These are phyloP conservation scores for Nomada fucata DNA, from an alignment of 2,888 invertebrate genomes.

Conservation along the genomic window DNA sequence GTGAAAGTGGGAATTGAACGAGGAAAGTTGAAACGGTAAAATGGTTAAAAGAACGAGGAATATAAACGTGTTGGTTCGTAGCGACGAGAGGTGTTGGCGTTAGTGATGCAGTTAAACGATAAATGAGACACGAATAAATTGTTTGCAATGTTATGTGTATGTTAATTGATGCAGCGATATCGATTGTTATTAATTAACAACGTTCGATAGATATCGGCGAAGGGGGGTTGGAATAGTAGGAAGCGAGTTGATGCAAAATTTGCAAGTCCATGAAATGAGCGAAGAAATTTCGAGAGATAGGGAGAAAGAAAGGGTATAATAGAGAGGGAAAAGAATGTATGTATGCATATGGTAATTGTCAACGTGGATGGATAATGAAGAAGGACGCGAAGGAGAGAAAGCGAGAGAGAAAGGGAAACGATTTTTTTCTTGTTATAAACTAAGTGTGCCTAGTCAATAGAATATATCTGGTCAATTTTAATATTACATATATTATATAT, in stretches of 20 bases:
- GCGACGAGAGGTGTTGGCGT: neutral
- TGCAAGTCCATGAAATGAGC: neutral
- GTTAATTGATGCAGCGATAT: slow-evolving; percentile 68
- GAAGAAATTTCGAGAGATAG: neutral
- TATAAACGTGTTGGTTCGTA: neutral
- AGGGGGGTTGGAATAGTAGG: neutral
- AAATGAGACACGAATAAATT: slow-evolving; percentile 62
- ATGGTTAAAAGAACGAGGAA: slow-evolving; percentile 26
- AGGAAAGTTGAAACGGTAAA: neutral
- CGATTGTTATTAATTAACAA: slow-evolving; percentile 62
- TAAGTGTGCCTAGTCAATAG: slow-evolving; percentile 89
- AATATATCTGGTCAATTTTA: slow-evolving; percentile 87
- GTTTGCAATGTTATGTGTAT: slow-evolving; percentile 65
- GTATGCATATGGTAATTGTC: slow-evolving; percentile 23
- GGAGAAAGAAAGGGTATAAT: neutral
- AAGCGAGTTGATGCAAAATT: neutral
- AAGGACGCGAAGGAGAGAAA: slow-evolving; percentile 40
- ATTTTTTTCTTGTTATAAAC: slow-evolving; percentile 87
- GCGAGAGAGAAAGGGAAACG: slow-evolving; percentile 68
- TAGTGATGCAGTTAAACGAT: slow-evolving; percentile 34
- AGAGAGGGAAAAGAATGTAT: slow-evolving; percentile 8
- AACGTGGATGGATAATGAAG: slow-evolving; percentile 22
- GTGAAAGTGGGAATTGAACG: slow-evolving; percentile 5
- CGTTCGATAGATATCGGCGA: neutral
- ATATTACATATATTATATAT: slow-evolving; percentile 81